These are phyloP conservation scores for Chaetodon trifasciatus DNA, from an alignment of 2,797 vertebrate genomes.

Conservation along the genomic window DNA sequence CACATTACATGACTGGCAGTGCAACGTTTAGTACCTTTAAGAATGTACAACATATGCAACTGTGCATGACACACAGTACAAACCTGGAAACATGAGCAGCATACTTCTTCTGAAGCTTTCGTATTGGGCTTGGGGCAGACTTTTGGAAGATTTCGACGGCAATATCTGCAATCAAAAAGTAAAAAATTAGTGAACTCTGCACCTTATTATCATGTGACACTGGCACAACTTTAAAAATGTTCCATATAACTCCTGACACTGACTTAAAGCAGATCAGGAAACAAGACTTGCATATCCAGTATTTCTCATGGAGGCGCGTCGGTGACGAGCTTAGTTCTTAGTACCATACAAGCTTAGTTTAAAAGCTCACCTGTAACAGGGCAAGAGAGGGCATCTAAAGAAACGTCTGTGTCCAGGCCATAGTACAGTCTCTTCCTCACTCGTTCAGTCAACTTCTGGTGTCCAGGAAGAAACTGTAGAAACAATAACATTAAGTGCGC, in stretches of 20 bases:
- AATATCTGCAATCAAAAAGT: slow-evolving; percentile 87
- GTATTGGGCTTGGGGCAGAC: slow-evolving; percentile 96
- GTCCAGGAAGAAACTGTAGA: slow-evolving; percentile 92
- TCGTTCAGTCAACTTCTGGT: slow-evolving; percentile 92
- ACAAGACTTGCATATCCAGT: background rate
- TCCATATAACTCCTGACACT: background rate
- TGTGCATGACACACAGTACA: slow-evolving; percentile 24
- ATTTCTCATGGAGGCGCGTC: background rate
- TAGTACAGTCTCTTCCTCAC: slow-evolving; percentile 96
- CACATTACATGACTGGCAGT: rapidly evolving
- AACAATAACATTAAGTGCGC: background rate
- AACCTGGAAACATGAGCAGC: slow-evolving; percentile 96
- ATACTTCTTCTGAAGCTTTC: slow-evolving; percentile 97
- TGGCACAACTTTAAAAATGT: background rate
- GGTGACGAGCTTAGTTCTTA: background rate
- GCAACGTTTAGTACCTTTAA: rapidly evolving
- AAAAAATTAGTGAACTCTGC: background rate
- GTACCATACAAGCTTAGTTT: background rate
- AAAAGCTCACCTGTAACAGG: slow-evolving; percentile 90
- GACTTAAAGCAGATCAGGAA: background rate
- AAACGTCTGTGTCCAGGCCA: slow-evolving; percentile 91
- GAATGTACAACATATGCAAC: background rate
- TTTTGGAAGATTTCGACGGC: slow-evolving; percentile 98
- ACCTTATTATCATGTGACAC: no score
- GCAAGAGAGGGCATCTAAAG: slow-evolving; percentile 93